These are phyloP conservation scores for Drosophila buzzatii DNA, from an alignment of 2,888 invertebrate genomes.

Conservation along the genomic window DNA sequence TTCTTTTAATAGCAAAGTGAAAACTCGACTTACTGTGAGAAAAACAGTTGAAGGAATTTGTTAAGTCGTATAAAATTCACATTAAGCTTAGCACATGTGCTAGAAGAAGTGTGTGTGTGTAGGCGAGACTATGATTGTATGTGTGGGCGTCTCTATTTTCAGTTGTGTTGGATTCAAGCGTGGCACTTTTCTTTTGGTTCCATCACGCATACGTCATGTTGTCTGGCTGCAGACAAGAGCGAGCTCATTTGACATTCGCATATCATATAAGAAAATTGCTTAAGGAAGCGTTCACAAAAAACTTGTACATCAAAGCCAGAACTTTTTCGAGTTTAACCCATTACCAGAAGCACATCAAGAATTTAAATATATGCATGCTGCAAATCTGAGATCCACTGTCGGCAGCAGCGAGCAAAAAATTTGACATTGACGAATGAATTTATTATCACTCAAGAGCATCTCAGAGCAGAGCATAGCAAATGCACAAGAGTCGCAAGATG, in stretches of 20 bases:
- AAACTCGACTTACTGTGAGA: conserved; percentile 24
- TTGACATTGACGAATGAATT: conserved; percentile 24
- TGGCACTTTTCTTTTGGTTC: conserved; percentile 33
- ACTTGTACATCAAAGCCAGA: conserved; percentile 27
- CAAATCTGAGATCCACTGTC: conserved; percentile 23
- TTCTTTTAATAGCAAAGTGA: conserved; percentile 17
- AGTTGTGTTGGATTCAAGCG: conserved; percentile 18
- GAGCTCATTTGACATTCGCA: conserved; percentile 45
- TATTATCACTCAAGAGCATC: background rate
- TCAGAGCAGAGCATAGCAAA: background rate
- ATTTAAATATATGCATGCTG: conserved; percentile 5
- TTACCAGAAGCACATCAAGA: conserved; percentile 2
- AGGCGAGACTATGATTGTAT: background rate
- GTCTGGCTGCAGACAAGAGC: conserved; percentile 36
- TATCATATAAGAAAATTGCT: conserved; percentile 34
- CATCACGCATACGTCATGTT: conserved; percentile 63
- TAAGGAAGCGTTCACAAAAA: conserved; percentile 18
- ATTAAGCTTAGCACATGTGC: background rate
- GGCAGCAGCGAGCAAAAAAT: conserved; percentile 12
- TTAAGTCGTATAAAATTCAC: conserved; percentile 20
- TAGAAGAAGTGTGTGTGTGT: background rate
- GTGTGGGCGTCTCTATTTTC: background rate
- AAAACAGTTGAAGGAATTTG: conserved; percentile 24
- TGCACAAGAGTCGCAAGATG: background rate
- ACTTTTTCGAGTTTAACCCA: conserved; percentile 2